Evolutionary conservation across 2,797 vertebrate genomes (phyloP).

Genomic region (Falco naumanni): DNA sequence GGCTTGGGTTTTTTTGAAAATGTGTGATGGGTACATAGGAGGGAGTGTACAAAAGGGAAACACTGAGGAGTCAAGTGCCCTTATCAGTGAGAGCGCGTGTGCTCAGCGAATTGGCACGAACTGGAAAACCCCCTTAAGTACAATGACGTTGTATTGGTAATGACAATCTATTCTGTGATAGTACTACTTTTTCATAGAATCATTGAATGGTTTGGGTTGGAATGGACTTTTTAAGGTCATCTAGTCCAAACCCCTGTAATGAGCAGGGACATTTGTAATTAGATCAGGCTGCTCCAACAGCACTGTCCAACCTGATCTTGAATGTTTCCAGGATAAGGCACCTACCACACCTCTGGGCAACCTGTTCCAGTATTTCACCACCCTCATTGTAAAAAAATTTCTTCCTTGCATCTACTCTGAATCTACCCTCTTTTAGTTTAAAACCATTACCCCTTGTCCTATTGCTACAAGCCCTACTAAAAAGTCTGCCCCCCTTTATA

Average conservation of each 20-base stretch:
- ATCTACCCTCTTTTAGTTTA: no score
- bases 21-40: accelerated
- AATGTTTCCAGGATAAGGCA: background rate
- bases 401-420: background rate
- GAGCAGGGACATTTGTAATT: background rate
- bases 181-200: background rate
- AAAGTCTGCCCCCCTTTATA: background rate
- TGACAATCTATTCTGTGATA: background rate
- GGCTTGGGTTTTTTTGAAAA: background rate
- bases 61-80: no score
- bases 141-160: background rate
- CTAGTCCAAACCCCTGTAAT: accelerated
- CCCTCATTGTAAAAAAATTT: background rate
- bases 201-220: background rate
- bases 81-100: background rate
- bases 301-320: background rate
- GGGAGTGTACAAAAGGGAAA: background rate
- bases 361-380: background rate
- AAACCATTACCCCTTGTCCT: background rate
- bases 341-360: background rate
- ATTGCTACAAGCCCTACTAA: background rate
- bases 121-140: background rate
- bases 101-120: background rate
- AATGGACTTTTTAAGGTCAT: background rate
- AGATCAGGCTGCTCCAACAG: background rate